phyloP scores from a whole-genome alignment of 2,113 vertebrate species.

The Meriones unguiculatus region DNA sequence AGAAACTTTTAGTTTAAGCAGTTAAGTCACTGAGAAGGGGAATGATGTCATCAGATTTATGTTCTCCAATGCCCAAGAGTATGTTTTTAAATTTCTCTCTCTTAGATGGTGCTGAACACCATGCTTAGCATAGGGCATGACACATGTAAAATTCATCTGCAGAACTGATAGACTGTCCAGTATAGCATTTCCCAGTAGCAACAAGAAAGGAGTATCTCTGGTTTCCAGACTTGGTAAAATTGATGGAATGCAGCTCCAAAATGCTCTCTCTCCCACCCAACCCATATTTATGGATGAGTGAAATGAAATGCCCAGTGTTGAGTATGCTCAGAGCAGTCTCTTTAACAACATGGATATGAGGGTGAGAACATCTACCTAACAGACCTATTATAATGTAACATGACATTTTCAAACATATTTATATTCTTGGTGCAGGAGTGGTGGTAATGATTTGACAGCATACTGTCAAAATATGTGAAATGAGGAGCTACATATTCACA shows the following conservation, averaged over 20 bases:
- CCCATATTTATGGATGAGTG: constrained; percentile 40
- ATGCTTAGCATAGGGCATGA: background rate
- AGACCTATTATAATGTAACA: constrained; percentile 42
- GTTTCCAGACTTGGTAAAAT: constrained; percentile 61
- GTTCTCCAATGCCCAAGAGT: background rate
- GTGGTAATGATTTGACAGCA: constrained; percentile 39
- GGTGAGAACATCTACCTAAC: constrained; percentile 55
- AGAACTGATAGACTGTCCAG: constrained; percentile 26
- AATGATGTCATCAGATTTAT: background rate
- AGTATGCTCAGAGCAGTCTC: constrained; percentile 15
- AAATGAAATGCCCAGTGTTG: constrained; percentile 48
- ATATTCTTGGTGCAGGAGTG: constrained; percentile 62
- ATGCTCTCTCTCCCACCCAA: background rate
- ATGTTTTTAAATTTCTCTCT: constrained; percentile 11
- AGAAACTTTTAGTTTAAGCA: background rate
- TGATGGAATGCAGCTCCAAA: background rate
- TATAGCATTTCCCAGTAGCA: constrained; percentile 44
- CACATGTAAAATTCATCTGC: constrained; percentile 43
- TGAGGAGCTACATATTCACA: background rate
- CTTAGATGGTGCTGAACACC: background rate
- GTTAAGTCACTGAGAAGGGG: background rate
- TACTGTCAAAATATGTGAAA: constrained; percentile 68
- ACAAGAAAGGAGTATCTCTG: background rate
- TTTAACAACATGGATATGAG: background rate
- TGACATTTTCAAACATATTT: constrained; percentile 62